Evolutionary conservation across 2,888 invertebrate genomes (phyloP), one percentile per base, ranked within the genome.

Genomic region (Laothoe populi): DNA sequence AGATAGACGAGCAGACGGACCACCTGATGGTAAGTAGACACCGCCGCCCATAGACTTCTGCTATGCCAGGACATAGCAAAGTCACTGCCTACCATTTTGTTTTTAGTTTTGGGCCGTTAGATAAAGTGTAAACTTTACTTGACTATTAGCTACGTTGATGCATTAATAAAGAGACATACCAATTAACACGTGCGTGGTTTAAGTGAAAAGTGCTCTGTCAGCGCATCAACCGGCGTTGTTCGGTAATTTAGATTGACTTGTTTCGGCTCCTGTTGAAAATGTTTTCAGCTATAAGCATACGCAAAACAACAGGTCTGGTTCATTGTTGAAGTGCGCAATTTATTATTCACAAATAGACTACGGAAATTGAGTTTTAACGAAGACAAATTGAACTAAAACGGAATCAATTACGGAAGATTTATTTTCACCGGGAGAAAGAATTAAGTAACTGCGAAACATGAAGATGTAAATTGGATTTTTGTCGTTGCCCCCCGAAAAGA

Each of bases 321-420:
- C 83, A 86, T 79, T 78, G 82, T 78, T 83, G 82, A 84, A 87
- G 85, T 83, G 81, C 83, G 82, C 84, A 86, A 90, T 90, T 90
- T 90, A 89, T 90, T 89, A 90, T 89, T 89, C 87, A 87, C 88
- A 90, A 89, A 90, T 88, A 89, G 88, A 89, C 89, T 87, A 83
- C 80, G 86, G 87, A 89, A 89, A 91, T 91, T 88, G 90, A 85
- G 88, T 89, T 91, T 90, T 90, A 90, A 91, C 90, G 89, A 91
- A 90, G 90, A 90, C 90, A 90, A 90, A 91, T 90, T 90, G 88
- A 88, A 91, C 87, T 88, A 87, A 89, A 90, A 87, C 89, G 82
- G 86, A 91, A 90, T 90, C 90, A 91, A 90, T 92, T 92, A 90
- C 84, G 84, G 83, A 81, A 88, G 90, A 89, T 89, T 91, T 90